phyloP scores from a whole-genome alignment of 2,113 vertebrate genomes.

The Gambusia holbrooki region DNA sequence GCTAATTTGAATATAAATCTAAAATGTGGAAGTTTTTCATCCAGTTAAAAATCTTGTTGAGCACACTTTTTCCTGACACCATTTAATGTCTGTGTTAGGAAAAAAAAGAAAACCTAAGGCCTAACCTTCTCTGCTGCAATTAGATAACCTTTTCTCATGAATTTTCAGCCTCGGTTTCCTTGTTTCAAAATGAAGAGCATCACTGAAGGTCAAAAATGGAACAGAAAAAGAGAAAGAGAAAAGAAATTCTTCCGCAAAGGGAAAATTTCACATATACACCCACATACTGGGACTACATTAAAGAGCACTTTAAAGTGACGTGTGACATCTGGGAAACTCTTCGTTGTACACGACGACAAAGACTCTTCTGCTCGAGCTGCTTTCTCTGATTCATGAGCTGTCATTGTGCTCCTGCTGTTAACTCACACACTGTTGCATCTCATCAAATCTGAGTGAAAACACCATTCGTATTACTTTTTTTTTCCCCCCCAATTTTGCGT shows the following conservation, averaged over 20 bases:
- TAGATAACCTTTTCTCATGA: conserved; percentile 40
- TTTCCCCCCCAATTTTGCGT: neutral
- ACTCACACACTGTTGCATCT: neutral
- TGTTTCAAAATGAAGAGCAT: conserved; percentile 39
- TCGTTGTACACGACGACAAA: neutral
- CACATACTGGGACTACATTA: conserved; percentile 12
- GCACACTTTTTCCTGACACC: conserved; percentile 7
- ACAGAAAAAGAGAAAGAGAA: neutral
- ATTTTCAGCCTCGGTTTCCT: conserved; percentile 9
- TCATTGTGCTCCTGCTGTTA: neutral
- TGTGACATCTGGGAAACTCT: conserved; percentile 27
- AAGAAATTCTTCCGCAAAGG: neutral
- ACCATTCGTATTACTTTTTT: neutral
- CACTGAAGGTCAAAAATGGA: conserved; percentile 44
- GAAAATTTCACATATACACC: conserved; percentile 3
- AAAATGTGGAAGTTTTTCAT: neutral
- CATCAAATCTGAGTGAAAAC: neutral
- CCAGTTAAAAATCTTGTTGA: conserved; percentile 26
- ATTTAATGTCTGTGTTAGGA: neutral
- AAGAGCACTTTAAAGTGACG: conserved; percentile 28
- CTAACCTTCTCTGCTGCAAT: conserved; percentile 35
- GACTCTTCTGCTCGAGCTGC: conserved; percentile 1
- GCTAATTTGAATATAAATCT: neutral
- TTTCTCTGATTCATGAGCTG: conserved; percentile 10
- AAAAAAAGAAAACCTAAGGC: neutral